Evolutionary conservation across 2,888 invertebrate genomes (phyloP), one percentile per base, ranked within the genome.

Genomic region (Ethmia dodecea): DNA sequence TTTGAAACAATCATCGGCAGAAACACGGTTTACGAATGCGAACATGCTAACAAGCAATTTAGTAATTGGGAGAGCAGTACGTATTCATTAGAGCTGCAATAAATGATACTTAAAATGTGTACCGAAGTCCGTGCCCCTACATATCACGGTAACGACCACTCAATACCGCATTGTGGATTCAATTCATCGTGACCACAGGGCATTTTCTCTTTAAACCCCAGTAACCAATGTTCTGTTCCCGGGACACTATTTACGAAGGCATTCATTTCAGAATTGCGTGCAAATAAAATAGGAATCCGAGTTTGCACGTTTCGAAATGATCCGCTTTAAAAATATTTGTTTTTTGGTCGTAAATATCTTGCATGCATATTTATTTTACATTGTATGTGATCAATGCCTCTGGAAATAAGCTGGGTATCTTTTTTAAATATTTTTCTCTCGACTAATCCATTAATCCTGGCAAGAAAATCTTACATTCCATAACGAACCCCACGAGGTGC

Each of bases 101-200:
- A 53, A 57, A 30, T 42, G 47, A 49, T 43, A 42, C 44, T 56
- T 44, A 56, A 62, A 63, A 60, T 59, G 53, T 50, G 38, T 46
- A 41, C 42, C 46, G 45, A 36, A 52, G 52, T 52, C 51, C 56
- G 42, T 56, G 52, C 54, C 47, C 56, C 58, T 61, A 71, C 73
- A 72, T 67, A 69, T 76, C 69, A 69, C 56, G 49, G 58, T 72
- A 74, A 75, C 67, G 69, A 72, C 72, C 67, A 55, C 62, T 74
- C 68, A 68, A 64, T 70, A 66, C 62, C 47, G 59, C 66, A 68
- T 72, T 73, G 67, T 71, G 59, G 58, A 69, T 68, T 71, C 67
- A 76, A 77, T 77, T 74, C 75, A 74, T 74, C 61, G 54, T 67
- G 67, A 70, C 76, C 68, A 74, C 71, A 67, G 68, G 63, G 67